A percentile compares a stretch with the other conserved stretches of the same genome.
These are phyloP conservation scores for Aphodius granarius DNA, from an alignment of 2,888 invertebrate species.

Conservation along the genomic window DNA sequence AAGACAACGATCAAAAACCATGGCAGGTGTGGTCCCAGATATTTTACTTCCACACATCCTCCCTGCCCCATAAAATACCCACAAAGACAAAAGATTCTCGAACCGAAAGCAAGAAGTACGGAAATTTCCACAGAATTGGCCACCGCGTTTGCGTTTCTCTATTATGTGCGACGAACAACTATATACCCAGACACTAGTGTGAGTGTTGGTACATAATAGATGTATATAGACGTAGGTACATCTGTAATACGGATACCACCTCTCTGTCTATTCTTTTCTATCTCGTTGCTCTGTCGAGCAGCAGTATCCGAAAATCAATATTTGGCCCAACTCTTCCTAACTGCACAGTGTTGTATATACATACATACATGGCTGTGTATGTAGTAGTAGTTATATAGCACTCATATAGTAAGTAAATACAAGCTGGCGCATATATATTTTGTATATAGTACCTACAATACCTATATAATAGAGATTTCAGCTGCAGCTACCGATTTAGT, in stretches of 20 bases:
- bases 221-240: not conserved
- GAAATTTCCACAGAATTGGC: not conserved
- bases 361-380: not conserved
- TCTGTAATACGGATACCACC: not conserved
- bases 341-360: not conserved
- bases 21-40: not conserved
- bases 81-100: not conserved
- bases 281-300: not conserved
- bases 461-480: not conserved
- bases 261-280: not conserved
- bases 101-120: not conserved
- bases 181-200: not conserved
- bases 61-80: not conserved
- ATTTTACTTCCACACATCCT: not conserved
- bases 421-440: too few relatives aligned
- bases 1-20: not conserved
- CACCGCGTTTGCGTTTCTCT: not conserved
- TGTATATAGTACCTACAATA: too few relatives aligned
- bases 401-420: too few relatives aligned
- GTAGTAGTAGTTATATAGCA: not conserved
- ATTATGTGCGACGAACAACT: not conserved
- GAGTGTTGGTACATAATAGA: not conserved
- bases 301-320: constrained; percentile 9
- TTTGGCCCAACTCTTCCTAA: constrained; percentile 3
- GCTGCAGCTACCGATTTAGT: not conserved